Conservation (phyloP, 2,113 vertebrate species). For the Forbesichthys agassizii region DNA sequence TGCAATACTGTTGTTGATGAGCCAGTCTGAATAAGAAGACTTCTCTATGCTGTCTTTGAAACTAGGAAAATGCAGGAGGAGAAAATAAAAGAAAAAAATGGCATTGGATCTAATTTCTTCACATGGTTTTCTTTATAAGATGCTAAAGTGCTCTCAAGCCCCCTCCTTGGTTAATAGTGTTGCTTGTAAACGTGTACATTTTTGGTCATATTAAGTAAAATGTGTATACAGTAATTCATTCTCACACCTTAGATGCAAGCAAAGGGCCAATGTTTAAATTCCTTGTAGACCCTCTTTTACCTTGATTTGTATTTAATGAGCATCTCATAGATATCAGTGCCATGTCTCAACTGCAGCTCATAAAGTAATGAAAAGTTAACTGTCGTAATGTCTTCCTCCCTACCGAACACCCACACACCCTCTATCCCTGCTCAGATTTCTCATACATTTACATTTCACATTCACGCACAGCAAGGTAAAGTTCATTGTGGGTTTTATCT, state of each 20-base stretch:
- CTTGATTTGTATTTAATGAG: slow-evolving; percentile 55
- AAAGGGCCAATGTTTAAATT: slow-evolving; percentile 14
- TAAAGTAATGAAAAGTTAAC: slow-evolving; percentile 72
- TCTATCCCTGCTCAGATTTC: slow-evolving; percentile 40
- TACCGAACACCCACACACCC: slow-evolving; percentile 51
- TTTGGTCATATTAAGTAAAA: not conserved
- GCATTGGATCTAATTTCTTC: not conserved
- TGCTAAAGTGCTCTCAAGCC: not conserved
- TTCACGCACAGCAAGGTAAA: slow-evolving; percentile 26
- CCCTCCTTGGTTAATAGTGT: not conserved
- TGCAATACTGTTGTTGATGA: slow-evolving; percentile 96
- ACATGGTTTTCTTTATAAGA: no score
- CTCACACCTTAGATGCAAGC: no score
- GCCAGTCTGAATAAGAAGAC: slow-evolving; percentile 95
- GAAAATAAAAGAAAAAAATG: not conserved
- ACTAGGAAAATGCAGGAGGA: slow-evolving; percentile 65
- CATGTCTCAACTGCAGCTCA: slow-evolving; percentile 44
- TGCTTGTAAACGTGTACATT: not conserved
- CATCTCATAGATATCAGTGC: slow-evolving; percentile 50
- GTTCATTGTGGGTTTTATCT: slow-evolving; percentile 31
- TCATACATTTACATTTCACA: slow-evolving; percentile 36
- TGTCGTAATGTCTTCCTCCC: slow-evolving; percentile 57
- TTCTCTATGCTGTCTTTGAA: slow-evolving; percentile 96
- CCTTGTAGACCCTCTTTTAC: slow-evolving; percentile 15
- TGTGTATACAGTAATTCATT: not conserved